Conservation (phyloP, 2,113 vertebrate species). For the Lampris megalopsis region DNA sequence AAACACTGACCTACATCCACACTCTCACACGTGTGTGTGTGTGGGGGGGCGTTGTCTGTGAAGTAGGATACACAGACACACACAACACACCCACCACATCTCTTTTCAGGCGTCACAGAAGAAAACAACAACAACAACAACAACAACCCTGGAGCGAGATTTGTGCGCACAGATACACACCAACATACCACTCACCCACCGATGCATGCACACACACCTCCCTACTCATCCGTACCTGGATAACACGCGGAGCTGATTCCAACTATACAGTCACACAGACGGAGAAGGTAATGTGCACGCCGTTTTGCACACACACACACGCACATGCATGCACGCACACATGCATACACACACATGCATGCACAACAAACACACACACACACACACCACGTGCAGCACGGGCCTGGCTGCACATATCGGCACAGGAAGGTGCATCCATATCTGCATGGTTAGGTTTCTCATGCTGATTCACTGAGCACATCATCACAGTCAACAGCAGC, state of each 20-base stretch:
- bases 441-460: slow-evolving; percentile 57
- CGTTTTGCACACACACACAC: slow-evolving; percentile 20
- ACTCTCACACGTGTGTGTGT: slow-evolving; percentile 52
- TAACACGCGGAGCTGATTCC: slow-evolving; percentile 81
- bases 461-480: slow-evolving; percentile 71
- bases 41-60: slow-evolving; percentile 21
- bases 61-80: slow-evolving; percentile 49
- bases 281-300: slow-evolving; percentile 71
- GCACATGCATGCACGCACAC: slow-evolving; percentile 19
- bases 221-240: slow-evolving; percentile 48
- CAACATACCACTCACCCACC: slow-evolving; percentile 18
- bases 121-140: slow-evolving; percentile 41
- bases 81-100: not conserved
- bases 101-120: slow-evolving; percentile 35
- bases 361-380: slow-evolving; percentile 23
- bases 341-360: not conserved
- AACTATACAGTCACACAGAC: slow-evolving; percentile 77
- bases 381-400: slow-evolving; percentile 1
- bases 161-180: slow-evolving; percentile 28
- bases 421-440: slow-evolving; percentile 34
- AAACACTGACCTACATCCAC: slow-evolving; percentile 62
- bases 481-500: slow-evolving; percentile 55
- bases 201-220: not conserved
- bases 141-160: slow-evolving; percentile 50
- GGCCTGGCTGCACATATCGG: not conserved